phyloP scores from a whole-genome alignment of 2,797 vertebrate species.

The Galaxias olidus region DNA sequence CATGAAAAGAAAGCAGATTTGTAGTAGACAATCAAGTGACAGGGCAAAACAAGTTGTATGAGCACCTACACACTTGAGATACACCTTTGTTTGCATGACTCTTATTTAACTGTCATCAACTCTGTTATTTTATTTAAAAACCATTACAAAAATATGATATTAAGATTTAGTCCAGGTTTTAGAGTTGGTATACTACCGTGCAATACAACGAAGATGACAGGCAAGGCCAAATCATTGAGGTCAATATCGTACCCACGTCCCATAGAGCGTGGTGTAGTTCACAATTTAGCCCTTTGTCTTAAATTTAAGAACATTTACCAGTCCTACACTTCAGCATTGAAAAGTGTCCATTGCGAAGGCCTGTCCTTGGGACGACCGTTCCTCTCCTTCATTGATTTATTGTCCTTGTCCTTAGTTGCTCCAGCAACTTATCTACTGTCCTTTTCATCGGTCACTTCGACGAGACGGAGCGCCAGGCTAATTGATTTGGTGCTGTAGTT shows the following conservation, averaged over 20 bases:
- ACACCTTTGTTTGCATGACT: too few relatives aligned
- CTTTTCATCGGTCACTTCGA: constrained; percentile 1
- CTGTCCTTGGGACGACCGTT: neutral
- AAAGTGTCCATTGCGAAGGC: neutral
- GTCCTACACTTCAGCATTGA: neutral
- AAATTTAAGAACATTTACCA: neutral
- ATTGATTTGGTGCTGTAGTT: constrained; percentile 16
- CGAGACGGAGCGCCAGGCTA: constrained; percentile 1
- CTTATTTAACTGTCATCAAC: too few relatives aligned
- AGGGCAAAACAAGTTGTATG: too few relatives aligned
- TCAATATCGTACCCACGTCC: neutral
- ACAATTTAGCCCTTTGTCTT: neutral
- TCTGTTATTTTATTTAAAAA: too few relatives aligned
- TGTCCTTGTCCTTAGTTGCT: too few relatives aligned
- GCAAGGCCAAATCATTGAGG: neutral
- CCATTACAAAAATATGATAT: too few relatives aligned
- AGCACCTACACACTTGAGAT: too few relatives aligned
- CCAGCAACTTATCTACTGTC: too few relatives aligned
- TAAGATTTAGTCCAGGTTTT: neutral
- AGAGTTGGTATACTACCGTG: neutral
- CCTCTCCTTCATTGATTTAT: neutral
- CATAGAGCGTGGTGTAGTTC: neutral
- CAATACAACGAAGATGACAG: neutral
- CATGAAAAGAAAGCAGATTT: too few relatives aligned
- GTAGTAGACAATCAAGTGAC: too few relatives aligned